Base-by-base conservation (phyloP, 2,888 invertebrate genomes). In the Microctonus aethiopoides region DNA sequence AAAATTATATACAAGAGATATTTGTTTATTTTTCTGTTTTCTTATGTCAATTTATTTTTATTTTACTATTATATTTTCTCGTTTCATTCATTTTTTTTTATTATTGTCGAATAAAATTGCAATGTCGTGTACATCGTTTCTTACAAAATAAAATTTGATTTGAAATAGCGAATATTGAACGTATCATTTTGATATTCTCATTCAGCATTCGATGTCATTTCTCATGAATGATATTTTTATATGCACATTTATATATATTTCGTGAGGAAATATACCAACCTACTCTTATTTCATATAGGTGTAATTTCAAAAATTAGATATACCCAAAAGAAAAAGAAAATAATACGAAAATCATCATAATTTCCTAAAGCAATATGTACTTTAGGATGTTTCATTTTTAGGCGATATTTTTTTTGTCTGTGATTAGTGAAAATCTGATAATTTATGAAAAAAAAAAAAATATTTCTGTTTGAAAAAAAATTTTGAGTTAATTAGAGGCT, bases 21-120 rank as follows among this genome's bases (percentile, higher is more conserved):
- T n/a, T n/a, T 39, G 24, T 70, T 51, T 71, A 68, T 67, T 62
- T 67, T 67, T 66, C 63, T 56, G 13, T 65, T 72, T 29, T 20
- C 34, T 64, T 41, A 20, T 67, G 24, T 36, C 41, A 29, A 13
- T 26, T 26, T 10, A 36, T 24, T 59, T 59, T 56, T 41, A 3
- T 46, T 46, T 6, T 20, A n/a, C n/a, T n/a, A n/a, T n/a, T 46
- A n/a, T 46, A 7, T 46, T n/a, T 46, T 32, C 29, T 26, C 13
- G 2, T 65, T 34, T n/a, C 24, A 22, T 5, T 0, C 20, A 39
- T 56, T 11, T 46, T 41, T 34, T 64, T 71, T 20, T 16, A 32
- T 16, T 16, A 16, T 46, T 46, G n/a, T 16, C 46, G 46, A 16
- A 46, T 46, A 16, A 46, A 16, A 46, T 20, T 46, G 46, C 46